Evolutionary conservation across 2,888 invertebrate species (phyloP).

Genomic region (Caenorhabditis afra): DNA sequence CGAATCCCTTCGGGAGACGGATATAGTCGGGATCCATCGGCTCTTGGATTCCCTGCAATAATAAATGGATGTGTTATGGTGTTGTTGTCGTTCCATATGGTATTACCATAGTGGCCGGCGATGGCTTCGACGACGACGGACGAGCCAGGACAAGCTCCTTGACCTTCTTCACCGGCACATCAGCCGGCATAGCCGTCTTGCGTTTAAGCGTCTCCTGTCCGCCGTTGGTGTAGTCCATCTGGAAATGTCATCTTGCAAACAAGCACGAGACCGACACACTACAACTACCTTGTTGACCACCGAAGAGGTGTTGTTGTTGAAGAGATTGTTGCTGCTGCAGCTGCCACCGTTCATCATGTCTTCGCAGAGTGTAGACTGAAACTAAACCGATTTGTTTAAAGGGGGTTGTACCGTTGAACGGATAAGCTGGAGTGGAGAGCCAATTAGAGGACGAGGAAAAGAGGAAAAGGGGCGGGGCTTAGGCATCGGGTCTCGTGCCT

Average conservation of each 20-base stretch:
- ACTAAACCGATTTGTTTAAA: not conserved
- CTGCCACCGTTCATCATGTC: not conserved
- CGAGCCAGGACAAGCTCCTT: not conserved
- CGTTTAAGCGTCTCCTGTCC: slow-evolving; percentile 13
- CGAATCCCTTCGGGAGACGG: slow-evolving; percentile 39
- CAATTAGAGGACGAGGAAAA: not conserved
- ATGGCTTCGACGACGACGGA: too few species aligned
- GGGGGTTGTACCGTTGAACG: not conserved
- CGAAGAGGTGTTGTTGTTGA: slow-evolving; percentile 5
- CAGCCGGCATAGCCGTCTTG: slow-evolving; percentile 1
- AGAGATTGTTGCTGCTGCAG: not conserved
- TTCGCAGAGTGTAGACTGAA: not conserved
- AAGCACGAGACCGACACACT: too few species aligned
- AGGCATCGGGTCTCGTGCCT: not conserved
- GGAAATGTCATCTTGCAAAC: not conserved
- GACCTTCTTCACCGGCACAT: not conserved
- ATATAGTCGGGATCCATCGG: slow-evolving; percentile 26
- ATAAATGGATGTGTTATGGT: too few species aligned
- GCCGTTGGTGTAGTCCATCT: slow-evolving; percentile 9
- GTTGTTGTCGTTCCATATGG: too few species aligned
- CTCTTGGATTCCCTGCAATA: slow-evolving; percentile 8
- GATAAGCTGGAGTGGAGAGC: not conserved
- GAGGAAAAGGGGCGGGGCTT: not conserved
- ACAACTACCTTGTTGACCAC: slow-evolving; percentile 6
- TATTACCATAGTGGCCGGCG: slow-evolving; percentile 20